A percentile compares a stretch with the other conserved stretches of the same genome.
Conservation (phyloP, 1,140 invertebrate genomes). For the Bombus waltoni region DNA sequence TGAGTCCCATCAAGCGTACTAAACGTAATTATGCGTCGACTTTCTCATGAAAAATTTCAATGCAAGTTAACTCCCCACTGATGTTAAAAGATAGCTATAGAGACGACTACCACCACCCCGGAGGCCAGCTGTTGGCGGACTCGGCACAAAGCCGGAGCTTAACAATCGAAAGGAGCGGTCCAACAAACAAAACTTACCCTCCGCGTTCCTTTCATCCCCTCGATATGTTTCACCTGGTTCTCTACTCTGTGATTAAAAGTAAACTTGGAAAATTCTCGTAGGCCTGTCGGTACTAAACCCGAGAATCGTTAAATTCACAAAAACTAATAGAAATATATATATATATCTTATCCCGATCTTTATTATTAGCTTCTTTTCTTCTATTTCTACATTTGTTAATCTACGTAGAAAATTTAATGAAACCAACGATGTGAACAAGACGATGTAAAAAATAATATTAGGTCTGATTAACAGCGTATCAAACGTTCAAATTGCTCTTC, state of each 20-base stretch:
- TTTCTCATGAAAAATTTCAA: constrained; percentile 35
- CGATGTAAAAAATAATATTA: no score
- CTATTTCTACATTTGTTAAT: neutral
- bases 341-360: neutral
- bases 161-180: constrained; percentile 61
- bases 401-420: no score
- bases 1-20: neutral
- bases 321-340: neutral
- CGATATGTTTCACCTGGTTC: constrained; percentile 30
- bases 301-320: neutral
- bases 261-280: constrained; percentile 5
- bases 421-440: no score
- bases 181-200: constrained; percentile 60
- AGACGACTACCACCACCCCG: constrained; percentile 30
- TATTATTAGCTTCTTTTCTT: neutral
- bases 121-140: constrained; percentile 50
- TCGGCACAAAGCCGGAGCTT: constrained; percentile 36
- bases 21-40: constrained; percentile 9
- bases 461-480: no score
- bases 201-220: constrained; percentile 48
- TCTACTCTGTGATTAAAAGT: constrained; percentile 54
- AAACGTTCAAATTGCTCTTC: no score
- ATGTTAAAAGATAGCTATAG: constrained; percentile 23
- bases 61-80: constrained; percentile 20
- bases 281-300: no score